phyloP scores from a whole-genome alignment of 2,113 vertebrate genomes.

The Budorcas taxicolor region DNA sequence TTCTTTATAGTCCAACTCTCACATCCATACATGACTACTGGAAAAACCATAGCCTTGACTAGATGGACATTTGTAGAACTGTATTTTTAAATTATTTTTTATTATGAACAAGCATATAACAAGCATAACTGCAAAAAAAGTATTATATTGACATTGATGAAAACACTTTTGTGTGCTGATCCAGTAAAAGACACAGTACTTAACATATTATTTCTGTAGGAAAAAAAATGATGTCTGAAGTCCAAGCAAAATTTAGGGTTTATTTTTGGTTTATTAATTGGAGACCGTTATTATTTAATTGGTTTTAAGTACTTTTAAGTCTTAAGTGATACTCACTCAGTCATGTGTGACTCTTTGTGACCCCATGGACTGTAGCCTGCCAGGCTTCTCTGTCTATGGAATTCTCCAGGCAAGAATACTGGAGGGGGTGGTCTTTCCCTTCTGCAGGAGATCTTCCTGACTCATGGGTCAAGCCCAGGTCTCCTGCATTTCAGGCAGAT shows the following conservation, averaged over 20 bases:
- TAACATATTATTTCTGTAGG: background rate
- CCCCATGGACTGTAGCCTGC: background rate
- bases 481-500: background rate
- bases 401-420: background rate
- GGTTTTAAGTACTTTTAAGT: background rate
- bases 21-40: no score
- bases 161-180: background rate
- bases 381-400: background rate
- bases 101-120: background rate
- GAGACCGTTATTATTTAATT: background rate
- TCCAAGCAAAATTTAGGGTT: background rate
- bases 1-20: no score
- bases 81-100: background rate
- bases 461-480: background rate
- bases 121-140: background rate
- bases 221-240: background rate
- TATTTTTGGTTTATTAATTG: constrained; percentile 2
- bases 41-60: no score
- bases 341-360: background rate
- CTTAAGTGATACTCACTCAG: background rate
- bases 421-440: background rate
- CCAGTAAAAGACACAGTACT: background rate
- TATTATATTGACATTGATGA: background rate
- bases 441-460: background rate
- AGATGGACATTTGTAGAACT: background rate